Evolutionary conservation across 2,113 vertebrate species (phyloP).

Genomic region (Illadopsis cleaveri): DNA sequence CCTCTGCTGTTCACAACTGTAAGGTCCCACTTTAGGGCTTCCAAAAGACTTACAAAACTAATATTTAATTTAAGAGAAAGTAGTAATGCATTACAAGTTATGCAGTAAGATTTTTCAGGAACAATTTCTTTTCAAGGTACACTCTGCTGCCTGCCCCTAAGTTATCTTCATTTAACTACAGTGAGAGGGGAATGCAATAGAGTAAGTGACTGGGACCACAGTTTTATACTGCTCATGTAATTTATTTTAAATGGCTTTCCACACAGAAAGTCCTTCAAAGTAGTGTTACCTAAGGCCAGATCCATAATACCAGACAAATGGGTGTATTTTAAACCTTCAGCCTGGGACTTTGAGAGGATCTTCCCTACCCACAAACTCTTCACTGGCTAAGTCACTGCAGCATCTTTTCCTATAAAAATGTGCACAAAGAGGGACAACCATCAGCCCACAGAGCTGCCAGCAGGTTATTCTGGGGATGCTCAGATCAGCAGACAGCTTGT

Average conservation of each 20-base stretch:
- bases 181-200: background rate
- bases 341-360: background rate
- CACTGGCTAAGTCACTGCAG: background rate
- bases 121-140: background rate
- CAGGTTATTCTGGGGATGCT: background rate
- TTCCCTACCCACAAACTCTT: background rate
- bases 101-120: background rate
- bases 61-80: background rate
- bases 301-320: background rate
- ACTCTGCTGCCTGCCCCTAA: background rate
- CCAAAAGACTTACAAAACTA: background rate
- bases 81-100: background rate
- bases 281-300: background rate
- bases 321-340: background rate
- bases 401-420: constrained; percentile 6
- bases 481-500: background rate
- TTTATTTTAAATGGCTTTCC: background rate
- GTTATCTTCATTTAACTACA: background rate
- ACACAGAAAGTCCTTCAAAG: background rate
- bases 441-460: background rate
- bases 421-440: background rate
- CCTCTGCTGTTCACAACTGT: background rate
- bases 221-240: background rate
- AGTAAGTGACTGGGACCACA: background rate
- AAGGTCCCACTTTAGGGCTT: background rate